Conservation (phyloP, 2,888 invertebrate species). For the Maniola hyperantus region DNA sequence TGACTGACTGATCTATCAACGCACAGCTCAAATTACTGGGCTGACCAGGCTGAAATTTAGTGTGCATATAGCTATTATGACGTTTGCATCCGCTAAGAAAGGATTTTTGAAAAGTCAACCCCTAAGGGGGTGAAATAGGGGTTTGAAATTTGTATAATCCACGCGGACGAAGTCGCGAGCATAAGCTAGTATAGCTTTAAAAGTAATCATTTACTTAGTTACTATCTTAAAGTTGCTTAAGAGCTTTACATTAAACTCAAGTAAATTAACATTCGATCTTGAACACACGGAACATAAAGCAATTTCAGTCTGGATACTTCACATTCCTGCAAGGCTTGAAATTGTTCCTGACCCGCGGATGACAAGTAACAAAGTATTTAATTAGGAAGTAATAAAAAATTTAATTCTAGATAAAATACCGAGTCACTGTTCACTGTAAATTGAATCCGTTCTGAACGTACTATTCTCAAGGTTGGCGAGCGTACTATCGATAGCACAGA, state of each 20-base stretch:
- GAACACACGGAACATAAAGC: conserved; percentile 37
- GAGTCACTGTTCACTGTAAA: conserved; percentile 39
- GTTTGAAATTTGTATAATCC: too few species aligned
- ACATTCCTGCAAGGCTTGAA: conserved; percentile 33
- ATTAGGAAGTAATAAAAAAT: conserved; percentile 44
- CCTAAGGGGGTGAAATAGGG: too few species aligned
- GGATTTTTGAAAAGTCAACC: too few species aligned
- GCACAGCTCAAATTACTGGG: too few species aligned
- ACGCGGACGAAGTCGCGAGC: too few species aligned
- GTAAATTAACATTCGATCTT: conserved; percentile 20
- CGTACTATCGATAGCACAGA: conserved; percentile 60
- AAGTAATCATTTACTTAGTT: not conserved
- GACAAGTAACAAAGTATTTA: conserved; percentile 34
- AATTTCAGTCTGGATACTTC: conserved; percentile 38
- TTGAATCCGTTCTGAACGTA: conserved; percentile 41
- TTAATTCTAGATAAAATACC: conserved; percentile 37
- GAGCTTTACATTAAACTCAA: not conserved
- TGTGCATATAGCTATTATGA: too few species aligned
- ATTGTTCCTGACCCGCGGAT: conserved; percentile 29
- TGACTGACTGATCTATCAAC: too few species aligned
- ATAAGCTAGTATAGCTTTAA: too few species aligned
- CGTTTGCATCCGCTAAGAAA: too few species aligned
- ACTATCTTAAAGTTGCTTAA: not conserved
- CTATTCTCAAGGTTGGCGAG: conserved; percentile 40
- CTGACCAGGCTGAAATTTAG: too few species aligned